Percentiles rank a stretch among this genome's conserved stretches.
Conservation (phyloP, 1,140 invertebrate genomes). For the Limonius californicus region DNA sequence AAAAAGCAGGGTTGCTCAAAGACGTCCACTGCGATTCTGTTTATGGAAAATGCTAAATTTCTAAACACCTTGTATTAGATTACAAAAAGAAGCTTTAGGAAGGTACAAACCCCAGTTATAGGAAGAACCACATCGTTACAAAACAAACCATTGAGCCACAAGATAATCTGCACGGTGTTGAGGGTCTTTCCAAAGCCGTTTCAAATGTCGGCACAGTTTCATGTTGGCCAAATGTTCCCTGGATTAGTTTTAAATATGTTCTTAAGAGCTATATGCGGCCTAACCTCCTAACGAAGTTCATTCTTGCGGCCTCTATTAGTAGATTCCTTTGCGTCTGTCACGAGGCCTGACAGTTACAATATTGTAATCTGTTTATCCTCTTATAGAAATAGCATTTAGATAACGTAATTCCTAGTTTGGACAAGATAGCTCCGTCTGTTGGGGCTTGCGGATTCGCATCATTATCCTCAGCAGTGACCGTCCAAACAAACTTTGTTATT, state of each 20-base stretch:
- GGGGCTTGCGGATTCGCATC: too few relatives aligned
- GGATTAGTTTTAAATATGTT: slow-evolving; percentile 10
- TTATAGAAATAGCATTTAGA: slow-evolving; percentile 5
- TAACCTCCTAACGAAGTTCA: slow-evolving; percentile 7
- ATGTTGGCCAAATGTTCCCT: slow-evolving; percentile 9
- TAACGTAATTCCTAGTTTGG: neutral
- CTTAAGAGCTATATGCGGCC: slow-evolving; percentile 1
- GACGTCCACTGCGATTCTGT: too few relatives aligned
- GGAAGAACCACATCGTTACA: neutral
- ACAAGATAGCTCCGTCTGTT: too few relatives aligned
- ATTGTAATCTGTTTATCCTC: slow-evolving; percentile 15
- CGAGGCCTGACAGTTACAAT: neutral
- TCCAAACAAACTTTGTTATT: too few relatives aligned
- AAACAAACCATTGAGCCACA: neutral
- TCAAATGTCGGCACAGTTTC: slow-evolving; percentile 1
- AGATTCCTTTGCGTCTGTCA: slow-evolving; percentile 3
- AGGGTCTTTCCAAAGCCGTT: neutral
- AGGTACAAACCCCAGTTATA: too few relatives aligned
- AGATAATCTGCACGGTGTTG: neutral
- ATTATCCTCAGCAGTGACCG: too few relatives aligned
- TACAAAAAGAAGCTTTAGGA: too few relatives aligned
- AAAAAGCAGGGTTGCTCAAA: too few relatives aligned
- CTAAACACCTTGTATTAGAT: too few relatives aligned
- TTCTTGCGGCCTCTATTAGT: neutral
- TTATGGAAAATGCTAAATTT: too few relatives aligned